Conservation (phyloP, 2,113 vertebrate genomes). For the Oncorhynchus nerka region DNA sequence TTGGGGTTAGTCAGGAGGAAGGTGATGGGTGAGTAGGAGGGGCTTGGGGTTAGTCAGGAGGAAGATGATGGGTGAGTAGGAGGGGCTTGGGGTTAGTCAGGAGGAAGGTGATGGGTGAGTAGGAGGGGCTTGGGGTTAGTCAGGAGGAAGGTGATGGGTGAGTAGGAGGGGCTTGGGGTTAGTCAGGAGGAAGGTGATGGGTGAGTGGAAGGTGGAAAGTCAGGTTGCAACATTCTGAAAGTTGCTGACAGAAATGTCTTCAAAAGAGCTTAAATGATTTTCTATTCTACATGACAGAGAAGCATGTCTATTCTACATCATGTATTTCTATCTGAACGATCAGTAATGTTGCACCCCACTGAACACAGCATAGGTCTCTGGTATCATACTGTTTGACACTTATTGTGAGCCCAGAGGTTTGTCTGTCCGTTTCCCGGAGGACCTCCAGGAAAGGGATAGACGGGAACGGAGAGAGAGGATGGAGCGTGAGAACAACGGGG, state of each 20-base stretch:
- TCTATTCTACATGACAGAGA: background rate
- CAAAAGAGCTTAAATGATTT: too few relatives aligned
- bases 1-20: too few relatives aligned
- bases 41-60: too few relatives aligned
- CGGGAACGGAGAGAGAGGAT: conserved; percentile 90
- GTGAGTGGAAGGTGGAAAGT: conserved; percentile 60
- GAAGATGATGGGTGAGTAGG: conserved; percentile 83
- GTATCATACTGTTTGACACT: background rate
- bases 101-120: conserved; percentile 83
- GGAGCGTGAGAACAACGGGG: conserved; percentile 93
- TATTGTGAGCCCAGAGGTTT: background rate
- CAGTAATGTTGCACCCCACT: too few relatives aligned
- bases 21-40: too few relatives aligned
- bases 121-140: background rate
- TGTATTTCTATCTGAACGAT: background rate
- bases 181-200: conserved; percentile 75
- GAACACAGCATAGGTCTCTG: background rate
- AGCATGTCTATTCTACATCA: background rate
- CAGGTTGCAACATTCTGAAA: too few relatives aligned
- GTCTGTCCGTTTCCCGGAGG: conserved; percentile 75
- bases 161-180: too few relatives aligned
- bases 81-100: too few relatives aligned
- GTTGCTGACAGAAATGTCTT: too few relatives aligned
- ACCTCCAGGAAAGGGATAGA: conserved; percentile 92
- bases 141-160: conserved; percentile 32